phyloP scores from a whole-genome alignment of 2,888 invertebrate genomes.

The Oscheius sp. region DNA sequence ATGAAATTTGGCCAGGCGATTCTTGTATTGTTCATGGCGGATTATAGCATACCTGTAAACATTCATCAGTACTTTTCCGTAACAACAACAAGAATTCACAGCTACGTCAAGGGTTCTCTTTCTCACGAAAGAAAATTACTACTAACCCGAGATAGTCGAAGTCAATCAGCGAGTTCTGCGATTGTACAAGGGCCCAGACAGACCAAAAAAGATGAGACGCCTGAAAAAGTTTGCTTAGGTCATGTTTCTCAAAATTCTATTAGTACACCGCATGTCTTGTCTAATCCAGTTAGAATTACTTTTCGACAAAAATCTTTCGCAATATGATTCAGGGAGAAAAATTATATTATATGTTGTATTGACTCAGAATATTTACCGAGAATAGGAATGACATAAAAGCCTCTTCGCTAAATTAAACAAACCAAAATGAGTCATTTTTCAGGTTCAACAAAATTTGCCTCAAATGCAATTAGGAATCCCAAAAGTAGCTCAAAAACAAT shows the following conservation, averaged over 20 bases:
- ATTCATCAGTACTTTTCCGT: neutral
- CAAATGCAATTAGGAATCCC: no score
- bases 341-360: neutral
- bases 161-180: slow-evolving; percentile 64
- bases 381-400: slow-evolving; percentile 1
- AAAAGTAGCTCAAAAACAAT: no score
- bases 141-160: slow-evolving; percentile 65
- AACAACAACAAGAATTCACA: no score
- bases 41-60: slow-evolving; percentile 40
- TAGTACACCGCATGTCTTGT: neutral
- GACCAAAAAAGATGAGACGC: slow-evolving; percentile 68
- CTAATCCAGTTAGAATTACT: neutral
- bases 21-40: slow-evolving; percentile 39
- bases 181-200: slow-evolving; percentile 66
- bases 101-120: neutral
- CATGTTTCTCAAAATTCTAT: neutral
- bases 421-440: no score
- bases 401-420: neutral
- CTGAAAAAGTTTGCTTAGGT: slow-evolving; percentile 43
- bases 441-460: no score
- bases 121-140: neutral
- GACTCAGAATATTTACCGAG: neutral
- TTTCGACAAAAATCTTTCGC: neutral
- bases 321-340: neutral
- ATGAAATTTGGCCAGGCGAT: slow-evolving; percentile 27